Percentiles rank a stretch among this genome's conserved stretches.
Evolutionary conservation across 2,888 invertebrate species (phyloP).

Genomic region (Unio pictorum): DNA sequence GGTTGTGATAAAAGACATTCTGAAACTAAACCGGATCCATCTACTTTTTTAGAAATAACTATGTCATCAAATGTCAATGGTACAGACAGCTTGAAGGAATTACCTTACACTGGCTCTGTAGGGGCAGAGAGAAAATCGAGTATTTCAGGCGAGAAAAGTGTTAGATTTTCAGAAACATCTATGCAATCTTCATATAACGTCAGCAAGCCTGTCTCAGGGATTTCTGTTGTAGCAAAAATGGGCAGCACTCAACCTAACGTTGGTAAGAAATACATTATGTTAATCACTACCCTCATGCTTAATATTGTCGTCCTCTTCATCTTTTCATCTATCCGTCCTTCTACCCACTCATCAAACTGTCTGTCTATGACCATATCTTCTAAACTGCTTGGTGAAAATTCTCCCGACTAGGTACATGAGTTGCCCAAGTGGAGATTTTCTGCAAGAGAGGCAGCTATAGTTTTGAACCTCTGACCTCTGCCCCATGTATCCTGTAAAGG

Average conservation of each 20-base stretch:
- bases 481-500: no score
- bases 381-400: no score
- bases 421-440: no score
- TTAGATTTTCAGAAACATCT: constrained; percentile 24
- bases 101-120: constrained; percentile 17
- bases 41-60: constrained; percentile 43
- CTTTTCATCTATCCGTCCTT: no score
- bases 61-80: constrained; percentile 10
- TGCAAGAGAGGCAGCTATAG: no score
- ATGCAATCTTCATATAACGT: background rate
- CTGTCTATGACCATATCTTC: no score
- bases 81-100: constrained; percentile 24
- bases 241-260: constrained; percentile 12
- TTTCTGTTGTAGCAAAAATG: background rate
- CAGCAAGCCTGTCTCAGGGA: background rate
- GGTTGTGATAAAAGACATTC: constrained; percentile 9
- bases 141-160: constrained; percentile 27
- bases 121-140: constrained; percentile 8
- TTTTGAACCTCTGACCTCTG: no score
- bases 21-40: constrained; percentile 10
- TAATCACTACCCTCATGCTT: no score
- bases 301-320: no score
- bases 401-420: no score
- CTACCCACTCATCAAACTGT: no score
- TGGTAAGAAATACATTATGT: constrained; percentile 10